Evolutionary conservation across 2,888 invertebrate genomes (phyloP).

Genomic region (Cenopis cana): DNA sequence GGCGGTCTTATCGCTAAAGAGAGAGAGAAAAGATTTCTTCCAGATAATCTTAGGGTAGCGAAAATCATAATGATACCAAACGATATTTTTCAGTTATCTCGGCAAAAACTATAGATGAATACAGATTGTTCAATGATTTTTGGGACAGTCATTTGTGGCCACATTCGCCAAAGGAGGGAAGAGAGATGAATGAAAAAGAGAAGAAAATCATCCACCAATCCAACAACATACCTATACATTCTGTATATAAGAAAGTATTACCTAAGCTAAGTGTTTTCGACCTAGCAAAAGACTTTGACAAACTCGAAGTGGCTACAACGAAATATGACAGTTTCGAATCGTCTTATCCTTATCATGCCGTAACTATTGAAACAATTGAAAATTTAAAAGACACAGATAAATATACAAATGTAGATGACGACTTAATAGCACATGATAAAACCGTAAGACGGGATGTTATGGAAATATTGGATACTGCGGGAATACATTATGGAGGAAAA

Average conservation of each 20-base stretch:
- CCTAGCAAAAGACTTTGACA: not conserved
- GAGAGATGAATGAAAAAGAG: not conserved
- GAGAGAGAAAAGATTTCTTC: no score
- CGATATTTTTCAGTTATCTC: not conserved
- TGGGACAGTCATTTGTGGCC: constrained; percentile 4
- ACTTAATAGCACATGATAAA: not conserved
- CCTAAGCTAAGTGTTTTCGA: not conserved
- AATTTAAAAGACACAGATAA: not conserved
- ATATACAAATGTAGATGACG: not conserved
- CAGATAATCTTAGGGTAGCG: no score
- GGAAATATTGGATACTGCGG: not conserved
- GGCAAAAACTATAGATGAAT: not conserved
- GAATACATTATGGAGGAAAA: not conserved
- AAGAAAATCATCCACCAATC: not conserved
- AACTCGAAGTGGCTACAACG: not conserved
- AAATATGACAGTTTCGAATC: not conserved
- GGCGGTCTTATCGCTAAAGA: no score
- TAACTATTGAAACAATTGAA: not conserved
- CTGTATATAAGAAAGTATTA: not conserved
- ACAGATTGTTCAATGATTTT: not conserved
- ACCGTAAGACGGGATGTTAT: not conserved
- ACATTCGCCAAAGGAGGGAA: no score
- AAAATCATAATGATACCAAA: no score
- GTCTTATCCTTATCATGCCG: not conserved
- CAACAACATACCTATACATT: not conserved